Evolutionary conservation across 2,888 invertebrate genomes (phyloP).

Genomic region (Brachyopa scutellaris): DNA sequence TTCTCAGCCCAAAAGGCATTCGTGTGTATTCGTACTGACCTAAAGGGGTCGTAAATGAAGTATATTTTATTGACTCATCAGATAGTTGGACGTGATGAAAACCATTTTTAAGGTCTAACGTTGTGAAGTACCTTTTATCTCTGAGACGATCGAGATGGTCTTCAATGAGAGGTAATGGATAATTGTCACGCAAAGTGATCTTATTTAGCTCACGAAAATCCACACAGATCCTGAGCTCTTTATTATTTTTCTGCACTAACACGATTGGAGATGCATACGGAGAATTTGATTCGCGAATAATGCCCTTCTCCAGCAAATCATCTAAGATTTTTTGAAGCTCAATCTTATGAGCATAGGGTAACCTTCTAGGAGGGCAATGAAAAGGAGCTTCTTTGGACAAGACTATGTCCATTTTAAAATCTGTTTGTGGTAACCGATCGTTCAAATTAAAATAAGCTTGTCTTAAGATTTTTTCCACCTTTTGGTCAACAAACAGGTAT

Average conservation of each 20-base stretch:
- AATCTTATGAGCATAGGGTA: not conserved
- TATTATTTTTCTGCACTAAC: slow-evolving; percentile 32
- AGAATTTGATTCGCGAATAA: not conserved
- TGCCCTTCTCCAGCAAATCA: not conserved
- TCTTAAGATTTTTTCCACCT: not conserved
- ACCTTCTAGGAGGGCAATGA: not conserved
- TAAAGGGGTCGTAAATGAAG: slow-evolving; percentile 4
- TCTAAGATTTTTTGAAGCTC: not conserved
- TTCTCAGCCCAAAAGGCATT: slow-evolving; percentile 75
- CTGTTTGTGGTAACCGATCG: not conserved
- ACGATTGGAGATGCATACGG: not conserved
- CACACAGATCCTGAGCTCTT: slow-evolving; percentile 55
- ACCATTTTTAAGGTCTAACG: slow-evolving; percentile 69
- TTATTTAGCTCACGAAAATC: slow-evolving; percentile 43
- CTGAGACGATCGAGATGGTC: slow-evolving; percentile 49
- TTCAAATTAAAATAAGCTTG: not conserved
- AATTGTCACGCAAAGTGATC: slow-evolving; percentile 1
- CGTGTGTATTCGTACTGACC: slow-evolving; percentile 58
- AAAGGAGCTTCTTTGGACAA: not conserved
- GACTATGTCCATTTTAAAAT: not conserved
- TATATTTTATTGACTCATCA: slow-evolving; percentile 32
- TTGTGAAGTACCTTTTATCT: slow-evolving; percentile 66
- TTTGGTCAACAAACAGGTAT: not conserved
- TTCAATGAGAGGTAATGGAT: slow-evolving; percentile 36
- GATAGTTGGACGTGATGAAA: slow-evolving; percentile 69